A percentile compares a stretch with the other conserved stretches of the same genome.
Conservation (phyloP, 2,888 invertebrate species). For the Drosophila pseudotalamancana region DNA sequence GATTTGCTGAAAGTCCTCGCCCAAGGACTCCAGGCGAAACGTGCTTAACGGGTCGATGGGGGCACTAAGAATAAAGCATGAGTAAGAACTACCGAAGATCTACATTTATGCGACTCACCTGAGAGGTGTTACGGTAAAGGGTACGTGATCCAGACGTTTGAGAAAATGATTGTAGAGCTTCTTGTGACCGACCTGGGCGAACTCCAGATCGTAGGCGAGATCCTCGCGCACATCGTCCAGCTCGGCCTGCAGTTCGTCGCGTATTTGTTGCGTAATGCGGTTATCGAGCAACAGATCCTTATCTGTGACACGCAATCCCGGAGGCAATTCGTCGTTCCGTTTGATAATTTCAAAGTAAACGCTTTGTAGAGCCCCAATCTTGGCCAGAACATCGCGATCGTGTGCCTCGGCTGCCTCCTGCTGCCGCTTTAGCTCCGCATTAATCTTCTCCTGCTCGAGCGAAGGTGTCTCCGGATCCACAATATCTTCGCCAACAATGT, state of each 20-base stretch:
- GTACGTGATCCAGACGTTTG: slow-evolving; percentile 87
- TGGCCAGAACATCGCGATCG: slow-evolving; percentile 86
- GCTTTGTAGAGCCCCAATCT: slow-evolving; percentile 86
- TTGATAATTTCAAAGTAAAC: slow-evolving; percentile 86
- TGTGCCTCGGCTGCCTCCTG: slow-evolving; percentile 85
- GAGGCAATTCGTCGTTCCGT: slow-evolving; percentile 86
- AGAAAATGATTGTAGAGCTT: slow-evolving; percentile 89
- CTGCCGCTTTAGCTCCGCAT: slow-evolving; percentile 86
- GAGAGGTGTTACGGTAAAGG: slow-evolving; percentile 87
- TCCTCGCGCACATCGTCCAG: slow-evolving; percentile 88
- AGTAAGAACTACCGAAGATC: not conserved
- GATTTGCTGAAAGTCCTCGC: slow-evolving; percentile 86
- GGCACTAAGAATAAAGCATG: slow-evolving; percentile 26
- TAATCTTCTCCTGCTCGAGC: slow-evolving; percentile 88
- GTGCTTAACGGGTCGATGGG: slow-evolving; percentile 85
- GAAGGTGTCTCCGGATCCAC: slow-evolving; percentile 76
- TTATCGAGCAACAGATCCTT: slow-evolving; percentile 88
- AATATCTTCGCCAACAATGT: slow-evolving; percentile 65
- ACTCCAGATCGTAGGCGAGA: slow-evolving; percentile 89
- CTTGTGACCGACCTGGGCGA: slow-evolving; percentile 87
- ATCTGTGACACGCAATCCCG: slow-evolving; percentile 86
- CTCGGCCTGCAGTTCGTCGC: slow-evolving; percentile 86
- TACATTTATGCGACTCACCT: slow-evolving; percentile 80
- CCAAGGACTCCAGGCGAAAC: slow-evolving; percentile 87
- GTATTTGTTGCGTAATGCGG: slow-evolving; percentile 87